Conservation (phyloP, 1,140 invertebrate species). For the Lepidostoma basale region DNA sequence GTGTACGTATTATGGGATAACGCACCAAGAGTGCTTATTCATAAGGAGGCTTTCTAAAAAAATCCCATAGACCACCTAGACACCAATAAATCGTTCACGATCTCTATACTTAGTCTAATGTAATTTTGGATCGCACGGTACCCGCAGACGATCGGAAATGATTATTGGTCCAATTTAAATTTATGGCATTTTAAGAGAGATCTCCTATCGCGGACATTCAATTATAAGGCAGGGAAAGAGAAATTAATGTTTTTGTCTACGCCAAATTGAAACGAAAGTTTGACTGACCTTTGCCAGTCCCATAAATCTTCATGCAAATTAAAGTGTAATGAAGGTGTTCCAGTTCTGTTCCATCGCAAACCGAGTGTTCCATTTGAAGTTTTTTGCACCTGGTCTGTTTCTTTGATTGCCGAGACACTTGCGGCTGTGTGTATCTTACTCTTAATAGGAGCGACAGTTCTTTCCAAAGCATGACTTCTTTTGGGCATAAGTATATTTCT, state of each 20-base stretch:
- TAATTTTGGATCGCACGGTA: background rate
- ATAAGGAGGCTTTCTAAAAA: no score
- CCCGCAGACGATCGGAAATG: background rate
- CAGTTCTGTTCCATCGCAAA: conserved; percentile 2
- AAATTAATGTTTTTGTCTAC: conserved; percentile 9
- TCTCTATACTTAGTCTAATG: background rate
- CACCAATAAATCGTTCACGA: no score
- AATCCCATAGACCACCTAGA: no score
- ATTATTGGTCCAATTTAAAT: conserved; percentile 16
- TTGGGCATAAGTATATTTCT: no score
- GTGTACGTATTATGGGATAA: no score
- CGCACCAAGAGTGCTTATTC: no score
- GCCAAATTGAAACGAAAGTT: conserved; percentile 21
- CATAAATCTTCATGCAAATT: conserved; percentile 24
- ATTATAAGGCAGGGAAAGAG: background rate
- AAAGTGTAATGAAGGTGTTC: conserved; percentile 1
- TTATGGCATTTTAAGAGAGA: conserved; percentile 9
- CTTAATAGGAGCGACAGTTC: no score
- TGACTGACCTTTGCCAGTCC: conserved; percentile 4
- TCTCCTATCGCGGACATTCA: conserved; percentile 3
- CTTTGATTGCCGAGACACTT: no score
- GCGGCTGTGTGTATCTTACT: no score
- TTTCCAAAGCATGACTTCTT: no score
- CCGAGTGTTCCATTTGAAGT: background rate
- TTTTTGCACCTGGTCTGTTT: no score